These are phyloP conservation scores for Brenthis hecate DNA, from an alignment of 2,888 invertebrate species.

Conservation along the genomic window DNA sequence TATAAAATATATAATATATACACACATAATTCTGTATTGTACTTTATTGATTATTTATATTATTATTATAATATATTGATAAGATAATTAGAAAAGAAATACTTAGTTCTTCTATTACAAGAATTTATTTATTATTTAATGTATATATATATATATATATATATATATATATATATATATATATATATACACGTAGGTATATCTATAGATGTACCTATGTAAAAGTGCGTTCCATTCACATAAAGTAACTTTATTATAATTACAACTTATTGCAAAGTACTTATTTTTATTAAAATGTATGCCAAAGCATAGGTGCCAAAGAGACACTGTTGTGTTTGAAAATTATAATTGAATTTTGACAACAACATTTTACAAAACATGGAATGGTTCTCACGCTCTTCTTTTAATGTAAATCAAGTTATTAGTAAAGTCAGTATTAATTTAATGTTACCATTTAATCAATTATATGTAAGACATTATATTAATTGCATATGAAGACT, in stretches of 20 bases:
- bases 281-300: slow-evolving; percentile 25
- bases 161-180: too few species aligned
- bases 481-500: background rate
- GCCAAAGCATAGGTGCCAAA: slow-evolving; percentile 58
- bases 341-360: slow-evolving; percentile 26
- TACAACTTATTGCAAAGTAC: slow-evolving; percentile 6
- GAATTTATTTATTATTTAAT: too few species aligned
- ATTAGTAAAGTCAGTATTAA: slow-evolving; percentile 32
- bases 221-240: slow-evolving; percentile 17
- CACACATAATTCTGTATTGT: background rate
- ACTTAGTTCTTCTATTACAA: too few species aligned
- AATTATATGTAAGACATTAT: background rate
- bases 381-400: slow-evolving; percentile 25
- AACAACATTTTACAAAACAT: background rate
- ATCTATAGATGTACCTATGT: too few species aligned
- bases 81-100: too few species aligned
- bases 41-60: background rate
- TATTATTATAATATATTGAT: too few species aligned
- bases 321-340: slow-evolving; percentile 40
- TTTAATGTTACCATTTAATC: slow-evolving; percentile 12
- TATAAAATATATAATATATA: slow-evolving; percentile 3
- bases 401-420: slow-evolving; percentile 4
- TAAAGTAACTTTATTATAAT: slow-evolving; percentile 14
- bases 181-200: too few species aligned
- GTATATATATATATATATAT: too few species aligned